These are phyloP conservation scores for Zaprionus tsacasi DNA, from an alignment of 1,140 invertebrate species.

Conservation along the genomic window DNA sequence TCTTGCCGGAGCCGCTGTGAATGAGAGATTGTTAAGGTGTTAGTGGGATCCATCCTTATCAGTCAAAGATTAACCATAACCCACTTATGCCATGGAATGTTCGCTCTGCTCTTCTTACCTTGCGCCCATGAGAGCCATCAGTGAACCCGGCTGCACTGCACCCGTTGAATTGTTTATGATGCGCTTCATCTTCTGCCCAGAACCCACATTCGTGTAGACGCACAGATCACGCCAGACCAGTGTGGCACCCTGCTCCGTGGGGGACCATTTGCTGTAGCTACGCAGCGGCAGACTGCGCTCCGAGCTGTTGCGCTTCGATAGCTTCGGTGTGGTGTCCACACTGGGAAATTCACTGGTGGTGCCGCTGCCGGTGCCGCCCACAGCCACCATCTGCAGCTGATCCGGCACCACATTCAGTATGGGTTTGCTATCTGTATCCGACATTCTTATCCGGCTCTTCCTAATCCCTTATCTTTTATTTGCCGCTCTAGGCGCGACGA, in stretches of 20 bases:
- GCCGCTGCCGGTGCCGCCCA: conserved; percentile 11
- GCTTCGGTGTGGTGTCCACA: conserved; percentile 61
- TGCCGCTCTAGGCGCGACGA: background rate
- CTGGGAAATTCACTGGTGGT: conserved; percentile 54
- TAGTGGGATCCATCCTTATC: conserved; percentile 19
- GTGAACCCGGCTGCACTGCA: conserved; percentile 91
- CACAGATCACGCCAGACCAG: conserved; percentile 90
- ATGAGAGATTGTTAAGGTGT: conserved; percentile 24
- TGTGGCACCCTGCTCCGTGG: conserved; percentile 87
- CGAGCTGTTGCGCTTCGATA: conserved; percentile 76
- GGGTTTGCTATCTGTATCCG: conserved; percentile 56
- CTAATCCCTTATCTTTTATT: conserved; percentile 15
- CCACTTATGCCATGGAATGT: conserved; percentile 35
- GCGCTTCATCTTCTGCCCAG: conserved; percentile 85
- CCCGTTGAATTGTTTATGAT: conserved; percentile 90
- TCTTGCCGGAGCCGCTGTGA: conserved; percentile 96
- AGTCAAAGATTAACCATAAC: conserved; percentile 31
- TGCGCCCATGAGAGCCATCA: conserved; percentile 95
- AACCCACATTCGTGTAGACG: conserved; percentile 87
- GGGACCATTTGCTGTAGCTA: conserved; percentile 85
- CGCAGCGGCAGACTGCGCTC: conserved; percentile 78
- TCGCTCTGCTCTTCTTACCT: conserved; percentile 86
- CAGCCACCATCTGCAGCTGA: conserved; percentile 56
- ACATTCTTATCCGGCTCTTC: conserved; percentile 43
- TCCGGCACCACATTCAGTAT: conserved; percentile 49